Percentiles rank a stretch among this genome's conserved stretches.
phyloP scores from a whole-genome alignment of 2,113 vertebrate species.

The Dicerorhinus sumatrensis region DNA sequence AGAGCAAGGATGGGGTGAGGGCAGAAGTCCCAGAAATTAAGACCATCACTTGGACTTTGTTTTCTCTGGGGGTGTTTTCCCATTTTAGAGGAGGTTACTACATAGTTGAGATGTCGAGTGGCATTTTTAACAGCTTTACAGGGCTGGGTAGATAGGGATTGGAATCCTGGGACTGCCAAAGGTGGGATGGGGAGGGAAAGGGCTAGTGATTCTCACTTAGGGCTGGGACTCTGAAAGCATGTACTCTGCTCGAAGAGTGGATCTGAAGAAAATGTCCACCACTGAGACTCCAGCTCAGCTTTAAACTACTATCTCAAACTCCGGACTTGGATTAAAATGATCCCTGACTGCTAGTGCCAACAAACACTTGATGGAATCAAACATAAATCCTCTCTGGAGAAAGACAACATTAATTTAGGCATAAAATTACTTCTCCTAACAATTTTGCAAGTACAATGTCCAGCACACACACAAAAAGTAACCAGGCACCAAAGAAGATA shows the following conservation, averaged over 20 bases:
- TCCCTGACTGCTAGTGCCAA: not conserved
- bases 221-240: not conserved
- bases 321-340: not conserved
- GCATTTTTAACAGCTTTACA: not conserved
- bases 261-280: not conserved
- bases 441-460: not conserved
- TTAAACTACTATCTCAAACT: not conserved
- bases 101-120: not conserved
- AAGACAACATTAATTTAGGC: not conserved
- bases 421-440: not conserved
- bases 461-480: not conserved
- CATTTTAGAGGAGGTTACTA: not conserved
- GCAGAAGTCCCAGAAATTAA: not conserved
- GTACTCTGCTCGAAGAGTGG: not conserved
- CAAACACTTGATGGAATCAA: not conserved
- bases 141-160: not conserved
- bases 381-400: not conserved
- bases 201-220: not conserved
- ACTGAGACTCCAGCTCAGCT: not conserved
- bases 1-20: not conserved
- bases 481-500: not conserved
- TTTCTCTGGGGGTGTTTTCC: not conserved
- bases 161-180: not conserved
- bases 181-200: not conserved
- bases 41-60: not conserved